Conservation (phyloP, 2,113 vertebrate genomes). For the Poicephalus gulielmi region DNA sequence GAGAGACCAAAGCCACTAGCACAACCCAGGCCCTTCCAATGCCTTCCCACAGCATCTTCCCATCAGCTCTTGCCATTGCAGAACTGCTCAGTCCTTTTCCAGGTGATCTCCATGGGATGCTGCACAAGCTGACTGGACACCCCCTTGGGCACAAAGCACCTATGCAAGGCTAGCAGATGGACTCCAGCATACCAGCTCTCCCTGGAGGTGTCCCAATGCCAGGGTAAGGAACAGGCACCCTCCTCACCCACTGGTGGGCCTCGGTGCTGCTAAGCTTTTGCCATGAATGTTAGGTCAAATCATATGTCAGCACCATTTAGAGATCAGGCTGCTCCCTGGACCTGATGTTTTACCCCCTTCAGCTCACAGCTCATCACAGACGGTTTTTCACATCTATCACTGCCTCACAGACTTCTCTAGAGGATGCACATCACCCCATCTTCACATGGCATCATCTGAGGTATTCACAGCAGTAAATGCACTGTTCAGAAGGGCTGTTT, state of each 20-base stretch:
- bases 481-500: neutral
- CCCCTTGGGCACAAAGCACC: neutral
- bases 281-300: neutral
- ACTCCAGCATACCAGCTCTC: neutral
- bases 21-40: accelerated
- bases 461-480: neutral
- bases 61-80: neutral
- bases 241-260: neutral
- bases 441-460: neutral
- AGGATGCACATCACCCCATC: neutral
- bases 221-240: neutral
- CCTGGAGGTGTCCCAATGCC: neutral
- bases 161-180: neutral
- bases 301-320: neutral
- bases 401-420: neutral
- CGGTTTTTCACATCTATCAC: neutral
- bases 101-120: neutral
- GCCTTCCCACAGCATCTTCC: neutral
- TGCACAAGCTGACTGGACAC: neutral
- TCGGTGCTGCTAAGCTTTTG: neutral
- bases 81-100: neutral
- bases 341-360: neutral
- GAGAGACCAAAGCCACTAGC: neutral
- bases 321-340: neutral
- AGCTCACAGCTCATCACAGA: neutral